phyloP scores from a whole-genome alignment of 2,888 invertebrate genomes.

The Drosophila monieri region DNA sequence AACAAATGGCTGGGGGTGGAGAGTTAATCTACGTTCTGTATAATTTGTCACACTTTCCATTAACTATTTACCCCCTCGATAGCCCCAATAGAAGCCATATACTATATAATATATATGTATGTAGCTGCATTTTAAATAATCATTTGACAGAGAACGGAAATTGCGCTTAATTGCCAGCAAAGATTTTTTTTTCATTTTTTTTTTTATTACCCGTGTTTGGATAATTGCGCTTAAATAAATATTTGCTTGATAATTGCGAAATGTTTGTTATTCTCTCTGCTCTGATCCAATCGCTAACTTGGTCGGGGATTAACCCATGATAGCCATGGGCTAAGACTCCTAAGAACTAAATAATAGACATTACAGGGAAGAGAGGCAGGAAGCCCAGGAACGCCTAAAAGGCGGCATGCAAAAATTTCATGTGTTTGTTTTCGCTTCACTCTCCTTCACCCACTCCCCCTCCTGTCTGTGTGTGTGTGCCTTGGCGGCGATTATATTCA shows the following conservation, averaged over 20 bases:
- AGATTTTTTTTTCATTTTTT: conserved; percentile 11
- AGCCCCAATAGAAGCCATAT: not conserved
- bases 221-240: conserved; percentile 44
- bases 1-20: conserved; percentile 9
- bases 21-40: conserved; percentile 12
- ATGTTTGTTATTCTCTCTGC: conserved; percentile 14
- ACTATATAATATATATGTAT: too few species aligned
- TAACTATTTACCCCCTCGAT: conserved; percentile 14
- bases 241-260: conserved; percentile 38
- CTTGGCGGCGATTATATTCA: conserved; percentile 73
- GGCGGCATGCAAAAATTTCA: conserved; percentile 66
- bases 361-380: not conserved
- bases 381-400: conserved; percentile 54
- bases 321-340: not conserved
- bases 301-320: conserved; percentile 3
- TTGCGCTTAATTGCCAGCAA: conserved; percentile 60
- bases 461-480: conserved; percentile 24
- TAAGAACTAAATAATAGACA: not conserved
- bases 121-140: conserved; percentile 45
- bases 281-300: conserved; percentile 4
- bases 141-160: conserved; percentile 55
- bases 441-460: conserved; percentile 5
- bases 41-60: conserved; percentile 41
- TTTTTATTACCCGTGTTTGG: conserved; percentile 4
- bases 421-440: conserved; percentile 43